Conservation (phyloP, 2,888 invertebrate species). For the Fragum sueziense region DNA sequence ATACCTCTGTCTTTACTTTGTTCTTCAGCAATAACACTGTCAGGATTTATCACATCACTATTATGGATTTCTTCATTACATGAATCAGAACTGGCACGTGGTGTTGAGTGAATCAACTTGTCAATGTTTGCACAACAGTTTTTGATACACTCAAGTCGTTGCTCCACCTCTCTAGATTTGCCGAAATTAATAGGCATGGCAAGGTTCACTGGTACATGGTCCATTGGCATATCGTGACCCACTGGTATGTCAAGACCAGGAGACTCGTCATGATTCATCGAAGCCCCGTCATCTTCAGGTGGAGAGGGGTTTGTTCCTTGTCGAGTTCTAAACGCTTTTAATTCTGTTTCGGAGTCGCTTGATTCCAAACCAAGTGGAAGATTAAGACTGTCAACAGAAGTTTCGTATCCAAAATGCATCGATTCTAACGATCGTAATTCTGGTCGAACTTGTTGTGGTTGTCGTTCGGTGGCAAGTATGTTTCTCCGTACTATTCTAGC, state of each 20-base stretch:
- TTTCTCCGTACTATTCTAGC: background rate
- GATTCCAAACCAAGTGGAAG: background rate
- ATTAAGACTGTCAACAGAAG: background rate
- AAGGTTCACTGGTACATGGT: too few relatives aligned
- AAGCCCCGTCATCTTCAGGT: background rate
- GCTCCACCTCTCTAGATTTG: too few relatives aligned
- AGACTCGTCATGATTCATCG: background rate
- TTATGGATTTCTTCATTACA: background rate
- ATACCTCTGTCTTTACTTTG: background rate
- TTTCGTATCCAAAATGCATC: background rate
- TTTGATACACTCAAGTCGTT: background rate
- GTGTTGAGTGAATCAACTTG: background rate
- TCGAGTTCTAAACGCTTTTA: background rate
- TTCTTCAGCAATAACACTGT: slow-evolving; percentile 3
- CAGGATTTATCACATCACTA: background rate
- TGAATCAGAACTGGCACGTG: background rate
- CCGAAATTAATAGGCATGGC: too few relatives aligned
- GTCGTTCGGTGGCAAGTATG: too few relatives aligned
- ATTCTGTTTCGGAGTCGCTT: slow-evolving; percentile 3
- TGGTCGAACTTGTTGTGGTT: too few relatives aligned
- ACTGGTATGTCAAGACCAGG: too few relatives aligned
- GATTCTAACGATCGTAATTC: background rate
- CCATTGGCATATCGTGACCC: too few relatives aligned
- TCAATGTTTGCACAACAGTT: background rate
- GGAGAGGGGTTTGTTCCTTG: background rate